phyloP scores from a whole-genome alignment of 2,888 invertebrate genomes.

The Stenodera caucasica region DNA sequence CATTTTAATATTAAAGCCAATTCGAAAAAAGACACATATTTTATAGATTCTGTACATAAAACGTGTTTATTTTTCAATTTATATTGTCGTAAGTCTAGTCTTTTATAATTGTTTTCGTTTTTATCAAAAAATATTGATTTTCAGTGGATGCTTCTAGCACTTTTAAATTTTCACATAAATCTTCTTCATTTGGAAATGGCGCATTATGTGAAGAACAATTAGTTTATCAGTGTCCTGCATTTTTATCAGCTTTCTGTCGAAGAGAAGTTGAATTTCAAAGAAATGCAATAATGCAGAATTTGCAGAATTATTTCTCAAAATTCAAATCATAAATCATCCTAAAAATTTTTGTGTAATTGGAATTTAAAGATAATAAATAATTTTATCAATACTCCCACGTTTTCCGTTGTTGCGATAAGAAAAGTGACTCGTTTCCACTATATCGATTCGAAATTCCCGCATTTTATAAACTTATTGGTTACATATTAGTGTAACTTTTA shows the following conservation, averaged over 20 bases:
- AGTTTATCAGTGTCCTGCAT: conserved; percentile 66
- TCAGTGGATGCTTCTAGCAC: conserved; percentile 65
- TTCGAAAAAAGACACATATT: conserved; percentile 55
- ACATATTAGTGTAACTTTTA: background rate
- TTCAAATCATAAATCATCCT: background rate
- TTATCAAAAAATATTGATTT: conserved; percentile 45
- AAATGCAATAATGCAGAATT: conserved; percentile 50
- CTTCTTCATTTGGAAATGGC: conserved; percentile 37
- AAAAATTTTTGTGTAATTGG: background rate
- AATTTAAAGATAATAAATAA: background rate
- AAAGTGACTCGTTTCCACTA: too few species aligned
- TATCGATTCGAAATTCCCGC: background rate
- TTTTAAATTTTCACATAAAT: conserved; percentile 59
- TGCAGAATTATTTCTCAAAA: conserved; percentile 42
- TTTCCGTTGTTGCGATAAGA: background rate
- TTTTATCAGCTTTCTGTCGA: conserved; percentile 61
- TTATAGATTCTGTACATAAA: conserved; percentile 64
- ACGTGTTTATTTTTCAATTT: conserved; percentile 64
- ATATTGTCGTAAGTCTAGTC: conserved; percentile 62
- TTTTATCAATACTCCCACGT: background rate
- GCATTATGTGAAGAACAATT: conserved; percentile 61
- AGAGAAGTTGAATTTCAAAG: conserved; percentile 59
- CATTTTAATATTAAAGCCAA: conserved; percentile 62
- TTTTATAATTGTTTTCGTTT: background rate
- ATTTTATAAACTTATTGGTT: background rate